Base-by-base conservation (phyloP, 2,797 vertebrate species). In the Epinephelus coioides region DNA sequence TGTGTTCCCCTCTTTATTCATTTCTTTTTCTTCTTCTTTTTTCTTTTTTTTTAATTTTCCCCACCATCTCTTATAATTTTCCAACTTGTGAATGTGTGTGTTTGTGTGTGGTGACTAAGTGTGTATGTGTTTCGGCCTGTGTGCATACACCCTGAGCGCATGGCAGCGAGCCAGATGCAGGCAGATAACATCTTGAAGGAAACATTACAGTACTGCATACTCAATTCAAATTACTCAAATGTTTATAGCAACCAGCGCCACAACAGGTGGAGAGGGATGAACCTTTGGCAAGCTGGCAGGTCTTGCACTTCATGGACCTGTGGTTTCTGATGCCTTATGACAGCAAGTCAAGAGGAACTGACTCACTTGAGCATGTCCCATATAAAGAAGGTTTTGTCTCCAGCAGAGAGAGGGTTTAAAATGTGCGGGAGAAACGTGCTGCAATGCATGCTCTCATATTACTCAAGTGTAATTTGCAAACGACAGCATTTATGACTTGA, bases 221-320 rank as follows among this genome's bases (percentile, higher is more conserved):
- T 96, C 96, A 83, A 96, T 96, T 97, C 94, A 96, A 97, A 97
- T 96, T 27, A 67, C 78, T 93, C 66, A 86, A 25, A 75, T 99
- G 98, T 99, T 99, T 97, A 97, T 99, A 99, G 98, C 98, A 99
- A 99, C 98, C 82, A 92, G 92, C 82, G 89, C 95, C 96, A 97
- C 94, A 99, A 98, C 97, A 99, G 95, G 93, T 94, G 84, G 75
- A 68, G 94, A 90, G 80, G 55, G 67, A 91, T 89, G 95, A 92
- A 79, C 88, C 88, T 80, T 88, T 92, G 92, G 91, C 88, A 89
- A 75, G 63, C 83, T 69, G 80, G 87, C 91, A 88, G 85, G 76
- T 79, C 78, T 65, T 50, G 68, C 71, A 91, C 86, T 93, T 92
- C 80, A 76, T 83, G 76, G 89, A 83, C 86, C 85, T 84, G 86